Evolutionary conservation across 1,140 invertebrate species (phyloP), one percentile per base, ranked within the genome.

Genomic region (Lerema accius): DNA sequence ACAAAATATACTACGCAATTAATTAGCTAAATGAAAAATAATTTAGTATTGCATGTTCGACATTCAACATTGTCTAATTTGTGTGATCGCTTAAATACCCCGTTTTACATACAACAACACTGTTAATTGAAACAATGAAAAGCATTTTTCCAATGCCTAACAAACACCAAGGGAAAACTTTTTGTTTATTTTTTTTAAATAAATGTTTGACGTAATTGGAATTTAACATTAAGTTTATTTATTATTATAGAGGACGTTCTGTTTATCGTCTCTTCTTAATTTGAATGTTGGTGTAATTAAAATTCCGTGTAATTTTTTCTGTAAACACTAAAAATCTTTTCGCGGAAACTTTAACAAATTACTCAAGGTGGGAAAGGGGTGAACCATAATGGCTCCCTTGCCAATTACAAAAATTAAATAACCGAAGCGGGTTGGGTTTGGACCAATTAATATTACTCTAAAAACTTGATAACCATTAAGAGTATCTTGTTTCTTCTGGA

Each of bases 351-450:
- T 69, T 74, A 10, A 39, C 37, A 51, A 64, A 73, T 76, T 76
- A 76, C 65, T 73, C 65, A 71, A 40, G 35, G 49, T 39, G 32
- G 37, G 13, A 53, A 14, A 39, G 26, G 49, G 35, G 49, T 23
- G 49, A 37, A 14, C 37, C 40, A 53, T 67, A 71, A 68, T 68
- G 67, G 73, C 49, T 69, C 62, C 78, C 62, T 60, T 81, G 80
- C 80, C 80, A 81, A 81, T 82, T 81, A 81, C 63, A 63, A 45
- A 82, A 80, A 84, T 84, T 80, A 80, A 84, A 79, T 79, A 73
- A 76, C 67, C 63, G 58, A 53, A 69, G 61, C 69, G 63, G 65
- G 69, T 71, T 56, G 64, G 75, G 69, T 56, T 49, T 32, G 61
- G 60, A 48, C 43, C 73, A 71, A 79, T 81, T 78, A 78, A 76